Base-by-base conservation (phyloP, 1,140 invertebrate species). In the Leptoteleia sp. region DNA sequence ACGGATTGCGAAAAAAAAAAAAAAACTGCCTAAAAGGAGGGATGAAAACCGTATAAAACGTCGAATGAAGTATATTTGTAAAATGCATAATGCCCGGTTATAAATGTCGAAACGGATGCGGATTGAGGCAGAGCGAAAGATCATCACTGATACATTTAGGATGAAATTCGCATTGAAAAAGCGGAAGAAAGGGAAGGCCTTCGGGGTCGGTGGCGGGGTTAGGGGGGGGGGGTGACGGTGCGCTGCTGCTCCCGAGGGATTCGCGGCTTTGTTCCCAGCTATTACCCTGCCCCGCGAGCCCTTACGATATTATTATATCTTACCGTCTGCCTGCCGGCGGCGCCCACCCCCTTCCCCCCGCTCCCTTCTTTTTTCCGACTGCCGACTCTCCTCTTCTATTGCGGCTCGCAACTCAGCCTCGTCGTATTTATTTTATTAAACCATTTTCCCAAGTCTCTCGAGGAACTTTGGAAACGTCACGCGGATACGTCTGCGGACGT, bases 381-480 rank as follows among this genome's bases (percentile, higher is more conserved):
- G n/a, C 22, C 76, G 48, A 19, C 70, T 52, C 52, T 71, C 61
- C 71, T 68, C 68, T 64, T 40, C 72, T 77, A 73, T 6, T 25
- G 3, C 80, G 54, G 55, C 45, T 64, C 61, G 54, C 48, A 80
- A 79, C 75, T 77, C 76, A 79, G 64, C 68, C 84, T 85, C 82
- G 81, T 86, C 83, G 83, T 89, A 88, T 89, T 89, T 89, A 90
- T 90, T 90, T 89, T 89, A 89, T 89, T 89, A 90, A 89, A 89
- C 81, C 80, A 86, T 85, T 84, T 82, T 81, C 81, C 80, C 81
- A 70, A 82, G 79, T 82, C 80, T 81, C 75, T 64, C 43, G 72
- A 76, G 77, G 76, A 86, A 87, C 80, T 86, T 85, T 79, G 76
- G 40, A 79, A 81, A 79, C 77, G 77, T 79, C 61, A 79, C 76